A percentile compares a stretch with the other conserved stretches of the same genome.
Conservation (phyloP, 1,140 invertebrate genomes). For the Drosophila rufa region DNA sequence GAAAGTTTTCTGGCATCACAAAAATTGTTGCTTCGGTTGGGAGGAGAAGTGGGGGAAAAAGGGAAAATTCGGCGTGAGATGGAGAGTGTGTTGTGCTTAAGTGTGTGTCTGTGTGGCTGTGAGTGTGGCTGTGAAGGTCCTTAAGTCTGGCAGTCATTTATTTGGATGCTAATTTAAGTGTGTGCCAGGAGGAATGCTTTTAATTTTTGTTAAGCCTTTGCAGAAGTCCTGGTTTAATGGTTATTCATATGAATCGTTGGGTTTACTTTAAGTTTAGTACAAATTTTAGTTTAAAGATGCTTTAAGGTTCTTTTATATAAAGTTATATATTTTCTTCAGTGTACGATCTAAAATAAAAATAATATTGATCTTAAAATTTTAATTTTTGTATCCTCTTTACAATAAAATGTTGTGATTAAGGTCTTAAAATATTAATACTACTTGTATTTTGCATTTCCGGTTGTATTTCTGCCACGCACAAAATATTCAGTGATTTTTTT, state of each 20-base stretch:
- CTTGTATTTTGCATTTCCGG: no score
- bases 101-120: constrained; percentile 4
- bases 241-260: not conserved
- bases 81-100: constrained; percentile 10
- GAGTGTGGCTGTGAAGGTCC: constrained; percentile 7
- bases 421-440: no score
- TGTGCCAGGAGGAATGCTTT: constrained; percentile 34
- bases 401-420: no score
- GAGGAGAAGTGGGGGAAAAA: not conserved
- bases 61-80: constrained; percentile 3
- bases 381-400: no score
- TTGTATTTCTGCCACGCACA: no score
- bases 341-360: no score
- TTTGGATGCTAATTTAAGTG: constrained; percentile 72
- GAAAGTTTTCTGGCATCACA: constrained; percentile 67
- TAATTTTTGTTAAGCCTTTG: constrained; percentile 16
- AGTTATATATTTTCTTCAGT: no score
- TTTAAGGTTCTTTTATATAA: no score
- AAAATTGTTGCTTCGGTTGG: constrained; percentile 48
- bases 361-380: no score
- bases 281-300: no score
- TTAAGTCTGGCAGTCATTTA: constrained; percentile 44
- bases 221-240: constrained; percentile 5
- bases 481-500: not conserved
- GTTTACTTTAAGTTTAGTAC: not conserved